Percentiles rank a stretch among this genome's conserved stretches.
Conservation (phyloP, 1,140 invertebrate species). For the Aphelenchoides besseyi region DNA sequence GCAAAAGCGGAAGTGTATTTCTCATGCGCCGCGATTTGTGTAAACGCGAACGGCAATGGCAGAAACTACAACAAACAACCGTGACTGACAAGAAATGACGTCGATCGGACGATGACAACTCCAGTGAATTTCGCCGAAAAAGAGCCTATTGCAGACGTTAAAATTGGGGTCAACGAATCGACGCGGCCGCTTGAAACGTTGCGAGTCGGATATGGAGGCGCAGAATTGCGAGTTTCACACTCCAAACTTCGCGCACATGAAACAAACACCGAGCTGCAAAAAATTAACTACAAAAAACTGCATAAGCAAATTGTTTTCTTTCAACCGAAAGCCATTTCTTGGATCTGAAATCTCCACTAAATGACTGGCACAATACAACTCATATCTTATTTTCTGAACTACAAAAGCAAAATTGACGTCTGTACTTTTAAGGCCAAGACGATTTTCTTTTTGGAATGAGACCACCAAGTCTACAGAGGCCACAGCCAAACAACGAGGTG, state of each 20-base stretch:
- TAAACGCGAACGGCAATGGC: not conserved
- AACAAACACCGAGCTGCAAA: not conserved
- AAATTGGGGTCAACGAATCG: not conserved
- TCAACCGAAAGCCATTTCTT: no score
- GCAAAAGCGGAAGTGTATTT: not conserved
- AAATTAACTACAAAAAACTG: not conserved
- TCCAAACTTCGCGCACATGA: not conserved
- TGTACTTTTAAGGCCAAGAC: conserved; percentile 3
- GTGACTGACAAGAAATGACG: not conserved
- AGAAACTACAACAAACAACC: not conserved
- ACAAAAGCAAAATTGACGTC: not conserved
- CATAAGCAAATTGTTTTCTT: not conserved
- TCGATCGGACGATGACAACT: not conserved
- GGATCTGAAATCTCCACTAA: no score
- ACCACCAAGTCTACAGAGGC: not conserved
- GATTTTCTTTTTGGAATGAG: not conserved
- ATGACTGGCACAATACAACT: no score
- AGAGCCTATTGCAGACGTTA: not conserved
- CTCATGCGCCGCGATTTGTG: not conserved
- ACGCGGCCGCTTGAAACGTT: not conserved
- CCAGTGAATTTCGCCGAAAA: not conserved
- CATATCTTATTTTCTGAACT: no score
- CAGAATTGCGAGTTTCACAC: not conserved
- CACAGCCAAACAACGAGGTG: not conserved
- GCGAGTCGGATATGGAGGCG: not conserved